Evolutionary conservation across 2,113 vertebrate species (phyloP).

Genomic region (Clarias magur): DNA sequence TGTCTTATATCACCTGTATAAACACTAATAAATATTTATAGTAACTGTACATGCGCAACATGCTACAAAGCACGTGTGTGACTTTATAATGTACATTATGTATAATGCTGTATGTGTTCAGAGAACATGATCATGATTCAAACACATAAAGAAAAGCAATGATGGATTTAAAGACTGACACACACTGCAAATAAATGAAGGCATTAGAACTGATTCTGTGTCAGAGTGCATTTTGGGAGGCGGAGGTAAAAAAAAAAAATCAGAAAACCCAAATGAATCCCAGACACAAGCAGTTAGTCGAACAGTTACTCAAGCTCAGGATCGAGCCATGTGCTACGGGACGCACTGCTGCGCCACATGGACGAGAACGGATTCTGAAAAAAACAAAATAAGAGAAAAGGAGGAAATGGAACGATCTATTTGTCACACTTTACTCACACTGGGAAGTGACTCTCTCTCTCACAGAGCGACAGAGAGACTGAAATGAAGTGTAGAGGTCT

Average conservation of each 20-base stretch:
- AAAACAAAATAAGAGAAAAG: not conserved
- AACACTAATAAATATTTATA: not conserved
- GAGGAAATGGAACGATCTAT: no score
- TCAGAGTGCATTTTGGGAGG: not conserved
- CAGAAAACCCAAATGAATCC: not conserved
- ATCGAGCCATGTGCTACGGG: not conserved
- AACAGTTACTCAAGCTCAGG: not conserved
- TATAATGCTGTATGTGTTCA: not conserved
- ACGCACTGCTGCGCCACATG: not conserved
- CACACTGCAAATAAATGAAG: not conserved
- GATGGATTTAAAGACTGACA: not conserved
- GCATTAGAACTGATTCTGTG: not conserved
- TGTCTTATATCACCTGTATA: not conserved
- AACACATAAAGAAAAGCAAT: not conserved
- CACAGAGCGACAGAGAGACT: conserved; percentile 91
- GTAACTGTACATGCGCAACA: not conserved
- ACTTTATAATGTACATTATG: not conserved
- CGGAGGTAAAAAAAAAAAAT: not conserved
- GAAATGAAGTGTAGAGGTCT: conserved; percentile 92
- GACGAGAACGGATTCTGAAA: not conserved
- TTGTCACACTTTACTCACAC: conserved; percentile 75
- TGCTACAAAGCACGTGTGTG: not conserved
- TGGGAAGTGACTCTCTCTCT: conserved; percentile 87
- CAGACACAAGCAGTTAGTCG: not conserved
- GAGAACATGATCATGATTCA: not conserved